Percentiles rank a stretch among this genome's conserved stretches.
Conservation (phyloP, 37 sponge, comb jelly and placozoan genomes). For the Corticium candelabrum region DNA sequence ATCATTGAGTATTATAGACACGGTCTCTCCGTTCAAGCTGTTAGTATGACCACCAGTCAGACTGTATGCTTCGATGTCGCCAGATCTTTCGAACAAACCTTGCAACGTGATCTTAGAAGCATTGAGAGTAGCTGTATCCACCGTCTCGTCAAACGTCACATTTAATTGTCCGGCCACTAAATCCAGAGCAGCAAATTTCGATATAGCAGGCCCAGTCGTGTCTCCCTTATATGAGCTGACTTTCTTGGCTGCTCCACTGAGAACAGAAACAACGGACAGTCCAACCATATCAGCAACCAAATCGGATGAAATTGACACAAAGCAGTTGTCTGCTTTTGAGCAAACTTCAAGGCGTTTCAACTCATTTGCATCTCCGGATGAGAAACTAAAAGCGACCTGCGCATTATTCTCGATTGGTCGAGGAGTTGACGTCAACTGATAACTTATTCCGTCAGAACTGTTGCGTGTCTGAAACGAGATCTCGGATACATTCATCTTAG, state of each 20-base stretch:
- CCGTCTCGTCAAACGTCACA: constrained; percentile 64
- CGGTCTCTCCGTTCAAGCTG: constrained; percentile 11
- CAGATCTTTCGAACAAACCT: constrained; percentile 25
- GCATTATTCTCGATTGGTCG: background rate
- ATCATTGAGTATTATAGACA: constrained; percentile 30
- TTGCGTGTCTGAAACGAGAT: constrained; percentile 38
- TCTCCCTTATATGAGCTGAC: background rate
- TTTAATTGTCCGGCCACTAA: constrained; percentile 27
- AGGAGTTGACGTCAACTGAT: constrained; percentile 14
- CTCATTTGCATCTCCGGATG: constrained; percentile 45
- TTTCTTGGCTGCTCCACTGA: background rate
- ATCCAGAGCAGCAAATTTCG: constrained; percentile 18
- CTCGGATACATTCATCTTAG: constrained; percentile 39
- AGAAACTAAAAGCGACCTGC: constrained; percentile 22
- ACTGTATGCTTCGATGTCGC: constrained; percentile 18
- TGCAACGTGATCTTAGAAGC: constrained; percentile 47
- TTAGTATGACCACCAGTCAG: constrained; percentile 24
- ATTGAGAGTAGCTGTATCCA: constrained; percentile 51
- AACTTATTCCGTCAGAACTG: constrained; percentile 3
- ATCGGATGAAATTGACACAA: background rate
- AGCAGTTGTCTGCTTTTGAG: background rate
- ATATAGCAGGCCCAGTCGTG: background rate
- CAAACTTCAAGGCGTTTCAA: background rate
- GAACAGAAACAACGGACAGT: background rate
- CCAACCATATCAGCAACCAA: background rate